Evolutionary conservation across 2,888 invertebrate genomes (phyloP), one percentile per base, ranked within the genome.

Genomic region (Scaptomyza tumidula): DNA sequence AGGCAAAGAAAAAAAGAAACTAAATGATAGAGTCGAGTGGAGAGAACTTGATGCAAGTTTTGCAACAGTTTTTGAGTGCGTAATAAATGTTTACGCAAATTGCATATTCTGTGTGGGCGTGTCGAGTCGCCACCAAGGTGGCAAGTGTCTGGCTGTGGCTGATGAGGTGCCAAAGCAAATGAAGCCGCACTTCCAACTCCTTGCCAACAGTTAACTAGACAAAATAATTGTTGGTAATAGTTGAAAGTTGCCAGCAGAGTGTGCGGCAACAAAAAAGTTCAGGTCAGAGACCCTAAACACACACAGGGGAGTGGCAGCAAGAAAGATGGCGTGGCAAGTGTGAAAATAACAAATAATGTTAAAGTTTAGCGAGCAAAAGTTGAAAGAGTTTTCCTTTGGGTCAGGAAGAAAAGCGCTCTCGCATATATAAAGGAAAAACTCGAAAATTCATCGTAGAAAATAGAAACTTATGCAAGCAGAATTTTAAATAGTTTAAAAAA

Each of bases 11-110:
- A 48, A 31, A 41, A 41, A 4, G 16, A 2, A 3, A 0, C n/a
- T n/a, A 39, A 62, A 52, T 2, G n/a, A 2, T 5, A 37, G 37
- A 72, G 83, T 65, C 69, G 62, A 1, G 4, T 31, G 2, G 6
- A 31, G 9, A 31, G 14, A 39, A 39, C 14, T 39, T 39, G 45
- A 72, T 49, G 57, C 80, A 80, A 83, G 62, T 76, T 83, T 83
- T 79, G 48, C 58, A 64, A 19, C 64, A 57, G 33, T 71, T 69
- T 71, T 69, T 69, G 65, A 85, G 81, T 81, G 82, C 73, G 85
- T 81, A 78, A 85, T 85, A 85, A 81, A 81, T 85, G 81, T 81
- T 81, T 78, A 76, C 82, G 76, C 73, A 81, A 81, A 85, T 85
- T 75, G 85, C 69, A 71, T 65, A 63, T 75, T 65, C 50, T 59